Base-by-base conservation (phyloP, 2,888 invertebrate species). In the Andrena fulva region DNA sequence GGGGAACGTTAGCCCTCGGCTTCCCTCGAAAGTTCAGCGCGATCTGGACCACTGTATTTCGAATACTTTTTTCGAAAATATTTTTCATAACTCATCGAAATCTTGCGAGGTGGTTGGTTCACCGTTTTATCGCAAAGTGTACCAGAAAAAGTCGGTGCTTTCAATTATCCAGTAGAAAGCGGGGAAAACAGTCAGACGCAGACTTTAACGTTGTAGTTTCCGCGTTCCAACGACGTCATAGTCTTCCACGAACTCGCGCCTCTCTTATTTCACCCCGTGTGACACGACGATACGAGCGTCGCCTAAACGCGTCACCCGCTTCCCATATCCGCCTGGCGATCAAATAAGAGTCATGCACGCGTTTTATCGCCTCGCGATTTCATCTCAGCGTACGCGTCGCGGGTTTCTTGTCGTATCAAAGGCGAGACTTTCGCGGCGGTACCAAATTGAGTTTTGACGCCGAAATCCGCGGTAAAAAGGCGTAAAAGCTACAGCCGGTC, bases 381-480 rank as follows among this genome's bases (percentile, higher is more conserved):
- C 35, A 66, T 77, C 54, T 71, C 77, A 0, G 35, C 60, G 71
- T 50, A 12, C 67, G 42, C n/a, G 60, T 50, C 29, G 35, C 24
- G 16, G 8, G 16, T 77, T 70, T 50, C 75, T 68, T 33, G 42
- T 29, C 42, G 35, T 62, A 70, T 81, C 82, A 84, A 81, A 75
- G 75, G 67, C 71, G 27, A 33, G 74, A 29, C 56, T 77, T 73
- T 69, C 64, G 67, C 72, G 56, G 64, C 42, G 27, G 48, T 48
- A 24, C 60, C 67, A 79, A 74, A 78, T 82, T 74, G 85, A 85
- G 82, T 85, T 83, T 82, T 77, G 76, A 78, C 62, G 74, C 66
- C 60, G 59, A 62, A 60, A 72, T 74, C 68, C 67, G 29, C 29
- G 64, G 69, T 64, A 71, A 70, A 52, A 20, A 64, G 72, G 54